Evolutionary conservation across 2,113 vertebrate genomes (phyloP).

Genomic region (Pycnonotus jocosus): DNA sequence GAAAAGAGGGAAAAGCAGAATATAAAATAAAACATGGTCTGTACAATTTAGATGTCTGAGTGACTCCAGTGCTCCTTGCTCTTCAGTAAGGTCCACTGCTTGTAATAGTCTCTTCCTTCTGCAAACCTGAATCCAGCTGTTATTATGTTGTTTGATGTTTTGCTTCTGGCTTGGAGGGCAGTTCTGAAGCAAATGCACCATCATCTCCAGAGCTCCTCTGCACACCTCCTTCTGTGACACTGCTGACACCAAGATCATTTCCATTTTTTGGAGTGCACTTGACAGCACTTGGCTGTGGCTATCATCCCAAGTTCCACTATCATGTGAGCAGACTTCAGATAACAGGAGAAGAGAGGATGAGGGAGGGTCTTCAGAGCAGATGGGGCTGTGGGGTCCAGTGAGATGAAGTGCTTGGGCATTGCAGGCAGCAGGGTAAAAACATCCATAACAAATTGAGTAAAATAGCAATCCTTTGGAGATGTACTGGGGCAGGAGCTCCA

Average conservation of each 20-base stretch:
- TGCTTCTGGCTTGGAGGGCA: not conserved
- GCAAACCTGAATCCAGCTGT: not conserved
- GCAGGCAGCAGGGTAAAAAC: not conserved
- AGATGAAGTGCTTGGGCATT: not conserved
- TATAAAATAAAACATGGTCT: not conserved
- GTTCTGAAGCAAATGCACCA: not conserved
- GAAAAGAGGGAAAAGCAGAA: not conserved
- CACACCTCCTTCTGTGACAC: not conserved
- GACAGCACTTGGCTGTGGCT: not conserved
- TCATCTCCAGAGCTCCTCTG: not conserved
- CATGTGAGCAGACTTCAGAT: not conserved
- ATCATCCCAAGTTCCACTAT: not conserved
- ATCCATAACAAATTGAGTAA: not conserved
- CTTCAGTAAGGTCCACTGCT: not conserved
- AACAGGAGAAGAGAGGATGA: not conserved
- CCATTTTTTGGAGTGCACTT: not conserved
- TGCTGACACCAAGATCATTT: not conserved
- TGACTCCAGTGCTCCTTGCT: not conserved
- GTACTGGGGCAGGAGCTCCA: not conserved
- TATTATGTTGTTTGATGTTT: not conserved
- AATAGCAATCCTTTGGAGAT: not conserved
- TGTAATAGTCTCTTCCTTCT: not conserved
- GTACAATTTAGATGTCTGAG: not conserved
- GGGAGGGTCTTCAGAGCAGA: not conserved
- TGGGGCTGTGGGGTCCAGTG: rapidly evolving